phyloP scores from a whole-genome alignment of 2,888 invertebrate genomes.

The Dryococelus australis region DNA sequence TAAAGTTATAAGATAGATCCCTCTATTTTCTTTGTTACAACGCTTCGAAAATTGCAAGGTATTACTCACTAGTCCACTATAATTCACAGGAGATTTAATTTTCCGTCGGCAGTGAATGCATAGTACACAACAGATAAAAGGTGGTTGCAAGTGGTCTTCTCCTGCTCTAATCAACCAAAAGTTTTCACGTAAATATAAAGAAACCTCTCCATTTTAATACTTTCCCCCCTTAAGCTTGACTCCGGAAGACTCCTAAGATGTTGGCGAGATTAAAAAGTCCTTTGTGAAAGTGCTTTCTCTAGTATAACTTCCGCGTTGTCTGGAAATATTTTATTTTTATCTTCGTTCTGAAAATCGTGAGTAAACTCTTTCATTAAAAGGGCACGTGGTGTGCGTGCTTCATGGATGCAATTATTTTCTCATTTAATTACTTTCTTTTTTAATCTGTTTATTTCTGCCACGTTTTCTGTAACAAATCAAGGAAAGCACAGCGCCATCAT shows the following conservation, averaged over 20 bases:
- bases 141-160: background rate
- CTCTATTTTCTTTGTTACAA: too few relatives aligned
- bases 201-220: background rate
- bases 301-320: slow-evolving; percentile 10
- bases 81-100: background rate
- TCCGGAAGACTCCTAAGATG: background rate
- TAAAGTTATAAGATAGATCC: too few relatives aligned
- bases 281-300: background rate
- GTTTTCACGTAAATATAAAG: background rate
- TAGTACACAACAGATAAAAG: background rate
- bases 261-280: background rate
- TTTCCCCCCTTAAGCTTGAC: background rate
- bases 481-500: background rate
- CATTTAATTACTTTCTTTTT: slow-evolving; percentile 16
- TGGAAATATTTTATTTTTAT: slow-evolving; percentile 16
- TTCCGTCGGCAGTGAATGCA: background rate
- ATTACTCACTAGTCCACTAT: too few relatives aligned
- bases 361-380: background rate
- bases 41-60: too few relatives aligned
- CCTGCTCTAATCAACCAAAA: background rate
- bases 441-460: background rate
- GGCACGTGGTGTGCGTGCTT: background rate
- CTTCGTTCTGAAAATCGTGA: background rate
- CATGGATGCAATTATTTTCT: background rate
- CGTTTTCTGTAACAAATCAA: background rate